Evolutionary conservation across 2,888 invertebrate species (phyloP).

Genomic region (Cryptocephalus primarius): DNA sequence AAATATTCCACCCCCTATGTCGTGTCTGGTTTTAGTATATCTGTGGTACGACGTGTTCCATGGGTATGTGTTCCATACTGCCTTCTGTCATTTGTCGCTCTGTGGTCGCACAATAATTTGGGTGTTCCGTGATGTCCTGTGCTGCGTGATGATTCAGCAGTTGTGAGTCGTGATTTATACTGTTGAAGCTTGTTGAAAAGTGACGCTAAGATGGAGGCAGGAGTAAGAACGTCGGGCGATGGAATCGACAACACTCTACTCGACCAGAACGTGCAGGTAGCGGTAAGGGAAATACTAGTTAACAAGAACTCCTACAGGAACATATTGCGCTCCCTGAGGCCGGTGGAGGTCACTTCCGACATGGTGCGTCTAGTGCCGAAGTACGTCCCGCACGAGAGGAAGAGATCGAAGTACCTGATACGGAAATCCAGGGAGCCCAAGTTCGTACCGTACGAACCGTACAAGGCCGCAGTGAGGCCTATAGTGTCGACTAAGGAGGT

Average conservation of each 20-base stretch:
- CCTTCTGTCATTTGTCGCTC: too few species aligned
- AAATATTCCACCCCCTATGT: too few species aligned
- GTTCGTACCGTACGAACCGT: constrained; percentile 83
- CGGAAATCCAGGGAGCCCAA: constrained; percentile 57
- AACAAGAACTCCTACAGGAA: constrained; percentile 4
- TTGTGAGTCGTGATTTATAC: too few species aligned
- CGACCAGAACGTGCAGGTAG: background rate
- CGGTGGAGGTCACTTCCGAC: constrained; percentile 41
- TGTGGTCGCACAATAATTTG: too few species aligned
- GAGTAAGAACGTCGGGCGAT: constrained; percentile 19
- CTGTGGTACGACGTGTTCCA: too few species aligned
- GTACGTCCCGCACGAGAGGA: constrained; percentile 46
- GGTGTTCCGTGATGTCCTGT: too few species aligned
- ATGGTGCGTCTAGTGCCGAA: constrained; percentile 52
- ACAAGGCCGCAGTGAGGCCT: constrained; percentile 73
- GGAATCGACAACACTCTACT: constrained; percentile 17
- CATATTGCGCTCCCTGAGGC: constrained; percentile 24
- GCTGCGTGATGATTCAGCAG: too few species aligned
- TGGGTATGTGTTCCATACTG: too few species aligned
- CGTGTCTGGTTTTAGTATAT: too few species aligned
- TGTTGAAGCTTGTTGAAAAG: too few species aligned
- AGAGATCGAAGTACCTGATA: constrained; percentile 41
- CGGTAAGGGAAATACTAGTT: constrained; percentile 1
- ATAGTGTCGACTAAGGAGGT: constrained; percentile 43
- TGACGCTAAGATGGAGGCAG: constrained; percentile 4